Base-by-base conservation (phyloP, 1,140 invertebrate genomes). In the Drosophila nikananu region DNA sequence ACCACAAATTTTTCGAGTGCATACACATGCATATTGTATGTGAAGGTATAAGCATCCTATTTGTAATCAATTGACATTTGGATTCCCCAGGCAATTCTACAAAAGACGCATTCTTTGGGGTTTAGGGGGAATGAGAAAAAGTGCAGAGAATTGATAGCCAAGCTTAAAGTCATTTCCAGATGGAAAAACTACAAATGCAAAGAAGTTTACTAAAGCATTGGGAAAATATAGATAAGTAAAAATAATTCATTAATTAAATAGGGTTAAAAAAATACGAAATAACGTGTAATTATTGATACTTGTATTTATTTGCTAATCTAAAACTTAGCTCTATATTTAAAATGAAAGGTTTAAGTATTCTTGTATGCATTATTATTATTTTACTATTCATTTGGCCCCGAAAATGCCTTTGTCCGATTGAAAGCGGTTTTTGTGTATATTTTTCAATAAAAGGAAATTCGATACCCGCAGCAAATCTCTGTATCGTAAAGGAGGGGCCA, bases 11-110 rank as follows among this genome's bases (percentile, higher is more conserved):
- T 32, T 52, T 13, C 3, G 5, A 52, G 49, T 52, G 49, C 49
- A 52, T 52, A 1, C 15, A 30, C 8, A 62, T 44, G 15, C 1
- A 25, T 41, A 17, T 13, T 7, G 37, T 32, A 25, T 21, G 19
- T n/a, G 10, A 30, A 19, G 15, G 9, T 27, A 46, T 52, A 54
- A 30, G 51, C n/a, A 42, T 70, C 30, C 64, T 37, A 70, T 76
- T 65, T 66, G 74, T 54, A 44, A 66, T 39, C 74, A 76, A 66
- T 77, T 76, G 72, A 66, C 74, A 76, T 77, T 77, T 66, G 61
- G 23, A 39, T 76, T 41, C 27, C 72, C 21, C 25, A 35, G 49
- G 46, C 27, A 65, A 66, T 48, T 64, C 25, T 23, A 23, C 39
- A 13, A 10, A 25, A 46, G 21, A 12, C 39, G 5, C 9, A 13